Evolutionary conservation across 2,113 vertebrate genomes (phyloP).

Genomic region (Pipra filicauda): DNA sequence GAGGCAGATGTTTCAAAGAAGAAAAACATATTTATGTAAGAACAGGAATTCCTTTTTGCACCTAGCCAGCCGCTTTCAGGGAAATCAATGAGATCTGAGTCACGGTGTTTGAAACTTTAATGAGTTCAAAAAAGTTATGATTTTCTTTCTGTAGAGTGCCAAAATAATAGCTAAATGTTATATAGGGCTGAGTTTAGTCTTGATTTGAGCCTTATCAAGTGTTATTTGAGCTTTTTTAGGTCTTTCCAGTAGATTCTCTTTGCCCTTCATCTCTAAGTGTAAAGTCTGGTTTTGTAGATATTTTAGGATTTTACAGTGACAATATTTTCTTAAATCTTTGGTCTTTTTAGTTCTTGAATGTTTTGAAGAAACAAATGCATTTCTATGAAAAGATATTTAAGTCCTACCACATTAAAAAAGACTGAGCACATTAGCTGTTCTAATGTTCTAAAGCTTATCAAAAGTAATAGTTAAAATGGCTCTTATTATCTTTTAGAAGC

Average conservation of each 20-base stretch:
- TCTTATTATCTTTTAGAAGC: neutral
- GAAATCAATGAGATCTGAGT: neutral
- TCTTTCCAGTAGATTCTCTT: neutral
- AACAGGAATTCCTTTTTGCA: neutral
- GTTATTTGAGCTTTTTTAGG: neutral
- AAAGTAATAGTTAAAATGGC: neutral
- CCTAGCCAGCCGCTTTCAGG: neutral
- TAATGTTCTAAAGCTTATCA: neutral
- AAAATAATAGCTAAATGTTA: neutral
- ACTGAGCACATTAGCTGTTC: neutral
- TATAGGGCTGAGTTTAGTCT: neutral
- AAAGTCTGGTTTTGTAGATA: neutral
- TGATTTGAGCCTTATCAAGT: neutral
- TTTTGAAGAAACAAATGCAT: neutral
- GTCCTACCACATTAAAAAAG: neutral
- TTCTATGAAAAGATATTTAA: neutral
- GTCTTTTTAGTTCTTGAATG: neutral
- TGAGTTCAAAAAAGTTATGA: neutral
- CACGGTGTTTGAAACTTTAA: neutral
- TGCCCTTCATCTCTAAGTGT: neutral
- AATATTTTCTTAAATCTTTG: neutral
- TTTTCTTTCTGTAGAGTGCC: neutral
- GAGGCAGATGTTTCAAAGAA: neutral
- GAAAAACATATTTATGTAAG: neutral
- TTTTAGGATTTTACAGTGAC: neutral